These are phyloP conservation scores for Hipposideros armiger DNA, from an alignment of 2,113 vertebrate genomes.

Conservation along the genomic window DNA sequence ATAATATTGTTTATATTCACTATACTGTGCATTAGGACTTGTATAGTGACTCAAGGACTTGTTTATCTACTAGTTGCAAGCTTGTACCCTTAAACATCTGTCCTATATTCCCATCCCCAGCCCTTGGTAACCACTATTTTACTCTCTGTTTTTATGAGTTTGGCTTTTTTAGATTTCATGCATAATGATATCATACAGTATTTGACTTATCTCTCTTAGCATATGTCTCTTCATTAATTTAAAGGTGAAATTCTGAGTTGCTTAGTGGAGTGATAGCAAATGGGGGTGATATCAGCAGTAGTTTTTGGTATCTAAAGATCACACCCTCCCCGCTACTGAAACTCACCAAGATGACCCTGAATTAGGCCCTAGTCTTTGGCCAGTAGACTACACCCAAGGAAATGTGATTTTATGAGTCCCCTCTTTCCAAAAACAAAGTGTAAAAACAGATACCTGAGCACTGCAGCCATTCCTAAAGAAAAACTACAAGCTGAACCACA, in stretches of 20 bases:
- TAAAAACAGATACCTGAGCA: neutral
- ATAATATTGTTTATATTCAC: neutral
- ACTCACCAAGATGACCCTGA: neutral
- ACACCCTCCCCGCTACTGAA: neutral
- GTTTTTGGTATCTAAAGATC: neutral
- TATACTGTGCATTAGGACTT: neutral
- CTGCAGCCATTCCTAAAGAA: neutral
- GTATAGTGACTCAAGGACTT: neutral
- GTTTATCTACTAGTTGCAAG: neutral
- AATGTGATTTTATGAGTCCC: neutral
- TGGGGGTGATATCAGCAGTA: neutral
- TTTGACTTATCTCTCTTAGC: neutral
- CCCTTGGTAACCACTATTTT: neutral
- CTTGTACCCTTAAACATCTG: neutral
- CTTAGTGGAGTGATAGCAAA: neutral
- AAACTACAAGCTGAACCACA: neutral
- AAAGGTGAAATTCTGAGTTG: slow-evolving; percentile 19
- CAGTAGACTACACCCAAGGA: neutral
- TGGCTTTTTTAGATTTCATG: neutral
- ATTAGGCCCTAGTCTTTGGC: neutral
- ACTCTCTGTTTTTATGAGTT: neutral
- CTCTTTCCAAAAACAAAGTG: neutral
- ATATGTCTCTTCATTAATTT: neutral
- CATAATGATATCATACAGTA: neutral
- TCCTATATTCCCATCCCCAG: neutral